Percentiles rank a stretch among this genome's conserved stretches.
These are phyloP conservation scores for Lacanobia oleracea DNA, from an alignment of 2,888 invertebrate species.

Conservation along the genomic window DNA sequence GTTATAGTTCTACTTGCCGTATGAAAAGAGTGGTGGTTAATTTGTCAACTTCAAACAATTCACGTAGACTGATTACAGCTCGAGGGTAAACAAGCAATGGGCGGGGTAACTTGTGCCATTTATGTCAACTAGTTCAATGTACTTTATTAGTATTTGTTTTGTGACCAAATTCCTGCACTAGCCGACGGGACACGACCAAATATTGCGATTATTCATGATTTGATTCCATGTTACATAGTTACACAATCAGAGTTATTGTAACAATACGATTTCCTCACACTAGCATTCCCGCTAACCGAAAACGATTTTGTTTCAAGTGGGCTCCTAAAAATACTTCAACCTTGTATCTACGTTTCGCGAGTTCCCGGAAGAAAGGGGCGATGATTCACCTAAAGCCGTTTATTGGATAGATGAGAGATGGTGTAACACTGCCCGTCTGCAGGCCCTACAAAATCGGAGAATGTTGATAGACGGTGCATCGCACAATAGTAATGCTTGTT, in stretches of 20 bases:
- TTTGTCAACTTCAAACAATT: constrained; percentile 23
- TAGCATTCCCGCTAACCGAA: constrained; percentile 37
- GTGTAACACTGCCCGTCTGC: constrained; percentile 3
- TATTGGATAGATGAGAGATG: constrained; percentile 20
- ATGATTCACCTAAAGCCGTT: constrained; percentile 45
- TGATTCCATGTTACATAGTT: not conserved
- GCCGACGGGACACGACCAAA: not conserved
- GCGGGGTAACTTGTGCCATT: constrained; percentile 20
- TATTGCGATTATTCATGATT: not conserved
- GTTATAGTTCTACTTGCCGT: constrained; percentile 1
- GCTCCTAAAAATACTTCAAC: constrained; percentile 54
- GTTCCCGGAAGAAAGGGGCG: constrained; percentile 58
- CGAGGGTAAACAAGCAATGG: constrained; percentile 29
- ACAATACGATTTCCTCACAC: constrained; percentile 13
- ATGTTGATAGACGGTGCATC: not conserved
- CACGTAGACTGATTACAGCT: constrained; percentile 7
- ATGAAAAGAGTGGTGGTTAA: not conserved
- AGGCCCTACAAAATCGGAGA: not conserved
- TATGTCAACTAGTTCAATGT: constrained; percentile 16
- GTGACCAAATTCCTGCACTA: not conserved
- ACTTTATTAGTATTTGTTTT: not conserved
- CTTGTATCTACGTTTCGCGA: constrained; percentile 56
- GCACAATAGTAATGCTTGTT: not conserved
- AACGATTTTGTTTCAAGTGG: constrained; percentile 57
- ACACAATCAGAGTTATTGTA: not conserved